Evolutionary conservation across 2,113 vertebrate genomes (phyloP).

Genomic region (Trichomycterus rosablanca): DNA sequence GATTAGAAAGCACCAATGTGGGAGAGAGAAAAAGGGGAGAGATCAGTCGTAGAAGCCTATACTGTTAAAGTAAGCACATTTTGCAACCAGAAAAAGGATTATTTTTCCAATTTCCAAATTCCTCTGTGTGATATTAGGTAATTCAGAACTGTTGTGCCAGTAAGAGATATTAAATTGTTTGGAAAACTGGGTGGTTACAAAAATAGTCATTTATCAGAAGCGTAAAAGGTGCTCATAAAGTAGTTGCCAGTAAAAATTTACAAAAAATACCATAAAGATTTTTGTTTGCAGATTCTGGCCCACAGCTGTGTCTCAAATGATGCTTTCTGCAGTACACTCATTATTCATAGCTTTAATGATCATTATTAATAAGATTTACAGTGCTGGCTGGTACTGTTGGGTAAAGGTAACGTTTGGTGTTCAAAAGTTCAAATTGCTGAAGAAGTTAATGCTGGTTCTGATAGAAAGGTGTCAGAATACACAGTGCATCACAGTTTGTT

Average conservation of each 20-base stretch:
- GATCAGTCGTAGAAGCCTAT: slow-evolving; percentile 22
- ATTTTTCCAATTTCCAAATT: slow-evolving; percentile 23
- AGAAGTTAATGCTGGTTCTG: no score
- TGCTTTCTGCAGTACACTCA: no score
- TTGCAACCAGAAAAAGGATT: slow-evolving; percentile 24
- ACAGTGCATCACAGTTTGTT: no score
- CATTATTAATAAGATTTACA: background rate
- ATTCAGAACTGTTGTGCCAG: slow-evolving; percentile 13
- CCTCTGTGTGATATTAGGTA: slow-evolving; percentile 38
- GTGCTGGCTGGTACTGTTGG: no score
- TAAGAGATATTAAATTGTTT: slow-evolving; percentile 20
- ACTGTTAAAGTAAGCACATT: slow-evolving; percentile 36
- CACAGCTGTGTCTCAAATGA: slow-evolving; percentile 23
- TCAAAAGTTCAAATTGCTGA: no score
- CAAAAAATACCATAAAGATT: slow-evolving; percentile 10
- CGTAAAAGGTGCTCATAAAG: slow-evolving; percentile 14
- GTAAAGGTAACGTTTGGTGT: no score
- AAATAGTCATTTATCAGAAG: slow-evolving; percentile 11
- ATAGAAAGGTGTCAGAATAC: no score
- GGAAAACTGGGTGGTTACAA: slow-evolving; percentile 16
- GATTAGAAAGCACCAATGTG: slow-evolving; percentile 21
- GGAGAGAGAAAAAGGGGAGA: slow-evolving; percentile 21
- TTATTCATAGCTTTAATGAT: slow-evolving; percentile 2
- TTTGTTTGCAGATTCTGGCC: slow-evolving; percentile 18
- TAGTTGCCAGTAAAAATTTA: slow-evolving; percentile 28